Percentiles rank a stretch among this genome's conserved stretches.
Evolutionary conservation across 1,140 invertebrate genomes (phyloP).

Genomic region (Laupala kohalensis): DNA sequence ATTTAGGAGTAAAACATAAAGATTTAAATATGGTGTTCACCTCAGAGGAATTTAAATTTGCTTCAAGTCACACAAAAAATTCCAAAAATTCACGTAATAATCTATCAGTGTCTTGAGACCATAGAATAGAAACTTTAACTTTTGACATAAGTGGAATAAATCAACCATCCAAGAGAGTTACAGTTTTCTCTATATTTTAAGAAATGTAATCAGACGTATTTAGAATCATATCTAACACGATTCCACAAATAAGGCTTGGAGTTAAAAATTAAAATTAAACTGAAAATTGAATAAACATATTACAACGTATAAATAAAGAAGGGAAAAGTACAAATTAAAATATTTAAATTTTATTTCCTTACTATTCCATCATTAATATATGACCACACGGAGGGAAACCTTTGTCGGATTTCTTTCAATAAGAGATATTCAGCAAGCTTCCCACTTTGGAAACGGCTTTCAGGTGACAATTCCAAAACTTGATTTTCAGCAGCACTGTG

Average conservation of each 20-base stretch:
- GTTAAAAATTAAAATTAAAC: too few relatives aligned
- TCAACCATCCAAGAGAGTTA: not conserved
- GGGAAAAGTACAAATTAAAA: not conserved
- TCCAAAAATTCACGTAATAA: too few relatives aligned
- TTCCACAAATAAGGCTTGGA: slow-evolving; percentile 22
- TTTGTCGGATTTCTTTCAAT: slow-evolving; percentile 35
- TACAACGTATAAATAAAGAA: too few relatives aligned
- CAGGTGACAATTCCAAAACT: slow-evolving; percentile 22
- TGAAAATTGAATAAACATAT: too few relatives aligned
- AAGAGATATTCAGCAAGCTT: slow-evolving; percentile 29
- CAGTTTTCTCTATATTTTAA: not conserved
- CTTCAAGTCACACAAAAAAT: too few relatives aligned
- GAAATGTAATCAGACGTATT: not conserved
- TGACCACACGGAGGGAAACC: slow-evolving; percentile 36
- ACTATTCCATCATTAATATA: slow-evolving; percentile 23
- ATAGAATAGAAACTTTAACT: too few relatives aligned
- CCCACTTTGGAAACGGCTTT: slow-evolving; percentile 22
- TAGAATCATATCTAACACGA: not conserved
- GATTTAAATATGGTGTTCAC: too few relatives aligned
- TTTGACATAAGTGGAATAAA: too few relatives aligned
- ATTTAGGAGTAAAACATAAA: too few relatives aligned
- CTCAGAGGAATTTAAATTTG: too few relatives aligned
- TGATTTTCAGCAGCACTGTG: slow-evolving; percentile 19
- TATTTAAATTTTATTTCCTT: slow-evolving; percentile 27
- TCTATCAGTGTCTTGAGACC: too few relatives aligned